Conservation (phyloP, 2,888 invertebrate genomes). For the Eristalinus aeneus region DNA sequence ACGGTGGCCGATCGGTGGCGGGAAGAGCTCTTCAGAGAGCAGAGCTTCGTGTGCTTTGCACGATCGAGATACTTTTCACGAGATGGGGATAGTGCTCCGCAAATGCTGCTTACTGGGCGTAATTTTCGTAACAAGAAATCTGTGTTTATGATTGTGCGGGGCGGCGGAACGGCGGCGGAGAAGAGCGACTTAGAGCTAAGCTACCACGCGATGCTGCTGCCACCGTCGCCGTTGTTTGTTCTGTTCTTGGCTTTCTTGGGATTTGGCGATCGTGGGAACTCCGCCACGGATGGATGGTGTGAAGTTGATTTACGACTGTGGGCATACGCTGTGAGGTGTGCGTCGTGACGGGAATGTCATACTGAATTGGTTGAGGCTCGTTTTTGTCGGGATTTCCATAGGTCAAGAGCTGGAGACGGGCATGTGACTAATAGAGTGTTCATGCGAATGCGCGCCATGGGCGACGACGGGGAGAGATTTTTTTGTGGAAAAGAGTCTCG, state of each 20-base stretch:
- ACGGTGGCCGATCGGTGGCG: background rate
- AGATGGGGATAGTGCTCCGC: constrained; percentile 25
- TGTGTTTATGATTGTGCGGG: constrained; percentile 39
- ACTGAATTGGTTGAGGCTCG: background rate
- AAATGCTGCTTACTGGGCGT: constrained; percentile 60
- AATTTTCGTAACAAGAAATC: constrained; percentile 51
- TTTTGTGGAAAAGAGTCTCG: background rate
- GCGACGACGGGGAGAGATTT: background rate
- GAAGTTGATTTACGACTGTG: constrained; percentile 62
- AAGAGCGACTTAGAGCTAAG: background rate
- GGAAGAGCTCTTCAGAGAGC: background rate
- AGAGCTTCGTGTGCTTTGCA: constrained; percentile 21
- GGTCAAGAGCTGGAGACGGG: constrained; percentile 2
- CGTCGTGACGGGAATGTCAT: constrained; percentile 9
- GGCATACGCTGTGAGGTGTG: constrained; percentile 34
- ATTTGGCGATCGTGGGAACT: constrained; percentile 63
- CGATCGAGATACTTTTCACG: constrained; percentile 16
- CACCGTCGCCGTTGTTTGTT: constrained; percentile 16
- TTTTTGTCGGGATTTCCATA: background rate
- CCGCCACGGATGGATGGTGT: constrained; percentile 40
- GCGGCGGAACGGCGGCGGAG: background rate
- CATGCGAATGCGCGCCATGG: background rate
- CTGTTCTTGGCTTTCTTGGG: constrained; percentile 31
- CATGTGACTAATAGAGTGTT: constrained; percentile 29
- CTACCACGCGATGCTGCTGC: constrained; percentile 8